These are phyloP conservation scores for Melanogrammus aeglefinus DNA, from an alignment of 2,797 vertebrate species.

Conservation along the genomic window DNA sequence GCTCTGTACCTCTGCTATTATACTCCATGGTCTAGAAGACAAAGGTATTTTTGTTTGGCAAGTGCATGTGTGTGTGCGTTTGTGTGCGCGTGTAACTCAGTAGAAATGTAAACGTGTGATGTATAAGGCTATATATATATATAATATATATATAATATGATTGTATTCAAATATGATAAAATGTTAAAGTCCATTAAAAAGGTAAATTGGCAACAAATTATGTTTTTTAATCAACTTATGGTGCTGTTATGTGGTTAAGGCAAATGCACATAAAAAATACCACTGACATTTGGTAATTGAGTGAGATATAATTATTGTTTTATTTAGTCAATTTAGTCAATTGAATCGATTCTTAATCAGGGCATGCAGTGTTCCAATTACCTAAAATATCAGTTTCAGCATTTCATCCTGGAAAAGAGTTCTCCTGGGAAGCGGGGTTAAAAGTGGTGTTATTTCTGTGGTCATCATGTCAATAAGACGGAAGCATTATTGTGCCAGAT, in stretches of 20 bases:
- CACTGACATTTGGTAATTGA: background rate
- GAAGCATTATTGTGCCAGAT: background rate
- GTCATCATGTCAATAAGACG: conserved; percentile 1
- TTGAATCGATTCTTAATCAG: background rate
- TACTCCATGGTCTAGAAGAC: conserved; percentile 25
- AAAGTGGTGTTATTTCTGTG: background rate
- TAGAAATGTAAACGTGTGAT: background rate
- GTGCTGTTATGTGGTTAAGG: background rate
- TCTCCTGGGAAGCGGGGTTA: background rate
- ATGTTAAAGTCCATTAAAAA: background rate
- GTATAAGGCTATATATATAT: background rate
- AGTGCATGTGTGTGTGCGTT: background rate
- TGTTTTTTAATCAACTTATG: background rate
- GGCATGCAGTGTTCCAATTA: background rate
- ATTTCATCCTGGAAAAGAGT: background rate
- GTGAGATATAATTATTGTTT: background rate
- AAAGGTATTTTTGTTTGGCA: background rate
- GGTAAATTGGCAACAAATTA: background rate
- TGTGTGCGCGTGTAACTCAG: background rate
- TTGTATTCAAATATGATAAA: background rate
- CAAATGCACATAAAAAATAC: background rate
- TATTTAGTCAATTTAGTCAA: too few species aligned
- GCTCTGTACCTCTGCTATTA: conserved; percentile 35
- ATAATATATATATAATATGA: background rate
- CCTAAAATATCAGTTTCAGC: background rate